Conservation (phyloP, 2,888 invertebrate genomes). For the Chrysina gloriosa region DNA sequence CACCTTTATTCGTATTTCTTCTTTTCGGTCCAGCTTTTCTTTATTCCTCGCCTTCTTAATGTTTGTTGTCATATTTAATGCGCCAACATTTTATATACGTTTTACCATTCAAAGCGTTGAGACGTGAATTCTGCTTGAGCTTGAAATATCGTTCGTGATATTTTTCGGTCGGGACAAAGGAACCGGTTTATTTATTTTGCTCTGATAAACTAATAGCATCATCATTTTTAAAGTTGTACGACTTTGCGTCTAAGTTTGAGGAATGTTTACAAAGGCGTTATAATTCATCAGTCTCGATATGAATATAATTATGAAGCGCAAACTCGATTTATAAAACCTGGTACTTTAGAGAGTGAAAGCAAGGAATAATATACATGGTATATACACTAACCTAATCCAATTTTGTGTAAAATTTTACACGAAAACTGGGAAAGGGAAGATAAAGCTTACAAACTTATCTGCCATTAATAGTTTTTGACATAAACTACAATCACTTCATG, state of each 20-base stretch:
- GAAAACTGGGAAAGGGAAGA: too few relatives aligned
- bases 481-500: too few relatives aligned
- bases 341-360: too few relatives aligned
- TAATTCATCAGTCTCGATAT: conserved; percentile 10
- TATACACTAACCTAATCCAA: too few relatives aligned
- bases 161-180: conserved; percentile 24
- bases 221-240: conserved; percentile 21
- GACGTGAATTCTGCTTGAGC: conserved; percentile 37
- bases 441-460: too few relatives aligned
- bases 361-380: too few relatives aligned
- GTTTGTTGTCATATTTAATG: conserved; percentile 43
- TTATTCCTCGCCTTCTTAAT: conserved; percentile 38
- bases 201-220: conserved; percentile 31
- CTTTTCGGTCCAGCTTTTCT: conserved; percentile 14
- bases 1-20: conserved; percentile 24
- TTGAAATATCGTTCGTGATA: conserved; percentile 39
- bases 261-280: conserved; percentile 5
- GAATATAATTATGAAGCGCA: neutral
- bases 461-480: too few relatives aligned
- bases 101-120: conserved; percentile 30
- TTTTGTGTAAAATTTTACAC: too few relatives aligned
- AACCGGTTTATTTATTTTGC: conserved; percentile 35
- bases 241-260: conserved; percentile 21
- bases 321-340: neutral
- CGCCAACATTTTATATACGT: conserved; percentile 39